Evolutionary conservation across 2,797 vertebrate species (phyloP), one percentile per base, ranked within the genome.

Genomic region (Euthynnus affinis): DNA sequence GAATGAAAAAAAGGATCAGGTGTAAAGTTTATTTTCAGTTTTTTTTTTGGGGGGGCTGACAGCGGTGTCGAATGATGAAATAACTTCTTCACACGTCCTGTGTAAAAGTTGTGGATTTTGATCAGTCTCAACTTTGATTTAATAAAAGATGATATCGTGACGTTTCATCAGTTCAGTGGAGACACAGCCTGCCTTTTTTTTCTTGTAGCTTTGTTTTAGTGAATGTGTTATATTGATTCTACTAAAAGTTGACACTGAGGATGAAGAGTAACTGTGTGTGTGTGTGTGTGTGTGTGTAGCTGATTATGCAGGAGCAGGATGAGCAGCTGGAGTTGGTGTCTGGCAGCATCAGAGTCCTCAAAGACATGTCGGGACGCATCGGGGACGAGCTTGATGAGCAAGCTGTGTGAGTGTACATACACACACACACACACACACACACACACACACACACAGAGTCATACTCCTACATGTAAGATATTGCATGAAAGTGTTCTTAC

Each of bases 321-420:
- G 95, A 96, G 59, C 95, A 97, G 79, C 89, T 97, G 88, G 96
- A 97, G 88, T 69, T 97, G 91, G 96, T 97, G 81, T 94, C 95
- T 0, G 96, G 96, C 49, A 97, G 96, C 83, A 97, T 96, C 90
- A 87, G 92, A 74, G 96, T 96, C 63, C 94, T 97, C 59, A 97
- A 96, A 86, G 94, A 96, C 93, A 96, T 97, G 96, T 96, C 96
- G 0, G 90, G 91, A 55, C 93, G 90, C 0, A 96, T 97, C 1
- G 96, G 96, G 57, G 95, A 96, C 23, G 96, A 97, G 86, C 93
- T 98, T 0, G 96, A 96, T 0, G 96, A 97, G 46, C 96, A 98
- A 90, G 85, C 95, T 10, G 88, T 96, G 96, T 96, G 87, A 96
- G 96, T 93, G n/a, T n/a, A n/a, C n/a, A n/a, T n/a, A n/a, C n/a